Percentiles rank a stretch among this genome's conserved stretches.
phyloP scores from a whole-genome alignment of 2,113 vertebrate species.

The Takifugu bimaculatus region DNA sequence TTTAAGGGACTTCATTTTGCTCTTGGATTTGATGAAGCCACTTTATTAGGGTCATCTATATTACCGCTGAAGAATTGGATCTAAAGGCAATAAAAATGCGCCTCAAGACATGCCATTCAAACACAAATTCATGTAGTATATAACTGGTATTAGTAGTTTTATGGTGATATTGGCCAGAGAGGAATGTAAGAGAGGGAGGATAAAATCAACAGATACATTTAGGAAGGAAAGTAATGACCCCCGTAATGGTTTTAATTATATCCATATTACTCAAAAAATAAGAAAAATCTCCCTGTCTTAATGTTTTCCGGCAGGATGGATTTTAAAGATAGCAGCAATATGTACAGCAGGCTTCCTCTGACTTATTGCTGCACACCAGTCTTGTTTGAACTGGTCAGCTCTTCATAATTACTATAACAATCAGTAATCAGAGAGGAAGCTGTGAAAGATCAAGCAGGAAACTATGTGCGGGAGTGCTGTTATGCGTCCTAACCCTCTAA shows the following conservation, averaged over 20 bases:
- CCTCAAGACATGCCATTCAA: slow-evolving; percentile 36
- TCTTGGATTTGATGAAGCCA: slow-evolving; percentile 52
- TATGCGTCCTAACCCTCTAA: slow-evolving; percentile 28
- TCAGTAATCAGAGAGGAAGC: slow-evolving; percentile 32
- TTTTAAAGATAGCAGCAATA: not conserved
- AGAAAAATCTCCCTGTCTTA: too few species aligned
- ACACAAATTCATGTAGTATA: slow-evolving; percentile 18
- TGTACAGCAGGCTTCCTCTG: slow-evolving; percentile 2
- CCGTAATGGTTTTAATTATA: too few species aligned
- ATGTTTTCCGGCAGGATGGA: not conserved
- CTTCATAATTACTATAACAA: slow-evolving; percentile 49
- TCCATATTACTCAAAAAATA: too few species aligned
- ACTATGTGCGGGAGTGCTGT: slow-evolving; percentile 14
- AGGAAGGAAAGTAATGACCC: not conserved
- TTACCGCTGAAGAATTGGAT: slow-evolving; percentile 38
- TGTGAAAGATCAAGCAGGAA: slow-evolving; percentile 44
- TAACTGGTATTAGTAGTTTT: slow-evolving; percentile 22
- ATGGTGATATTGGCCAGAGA: slow-evolving; percentile 2
- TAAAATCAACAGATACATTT: slow-evolving; percentile 2
- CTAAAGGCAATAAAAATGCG: slow-evolving; percentile 23
- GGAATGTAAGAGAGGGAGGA: not conserved
- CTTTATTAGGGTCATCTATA: slow-evolving; percentile 59
- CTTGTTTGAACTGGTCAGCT: slow-evolving; percentile 2
- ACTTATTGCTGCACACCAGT: not conserved
- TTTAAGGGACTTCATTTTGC: slow-evolving; percentile 60